Percentiles rank a stretch among this genome's conserved stretches.
Conservation (phyloP, 2,797 vertebrate species). For the Pseudochirops corinnae region DNA sequence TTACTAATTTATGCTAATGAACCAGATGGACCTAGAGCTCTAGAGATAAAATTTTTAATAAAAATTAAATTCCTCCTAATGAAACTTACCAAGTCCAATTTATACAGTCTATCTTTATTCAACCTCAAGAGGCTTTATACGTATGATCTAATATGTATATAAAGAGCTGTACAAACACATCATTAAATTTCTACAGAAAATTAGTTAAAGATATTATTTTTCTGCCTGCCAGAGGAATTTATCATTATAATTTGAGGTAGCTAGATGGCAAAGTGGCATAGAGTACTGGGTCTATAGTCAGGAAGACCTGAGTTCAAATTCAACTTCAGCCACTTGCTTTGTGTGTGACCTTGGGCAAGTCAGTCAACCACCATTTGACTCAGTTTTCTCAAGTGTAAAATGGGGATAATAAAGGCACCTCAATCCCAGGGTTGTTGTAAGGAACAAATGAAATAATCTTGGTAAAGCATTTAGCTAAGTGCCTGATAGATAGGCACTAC, state of each 20-base stretch:
- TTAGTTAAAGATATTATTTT: conserved; percentile 56
- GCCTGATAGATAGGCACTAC: not conserved
- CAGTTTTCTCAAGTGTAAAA: not conserved
- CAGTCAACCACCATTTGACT: not conserved
- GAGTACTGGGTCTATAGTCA: not conserved
- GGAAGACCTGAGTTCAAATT: not conserved
- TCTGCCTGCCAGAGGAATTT: conserved; percentile 14
- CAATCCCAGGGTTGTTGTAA: not conserved
- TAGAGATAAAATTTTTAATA: conserved; percentile 1
- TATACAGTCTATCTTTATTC: conserved; percentile 29
- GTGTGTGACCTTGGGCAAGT: not conserved
- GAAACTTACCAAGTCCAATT: conserved; percentile 56
- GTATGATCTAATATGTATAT: conserved; percentile 31
- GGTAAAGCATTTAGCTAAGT: not conserved
- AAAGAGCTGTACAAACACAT: conserved; percentile 25
- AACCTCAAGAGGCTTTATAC: conserved; percentile 36
- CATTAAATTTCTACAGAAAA: conserved; percentile 65
- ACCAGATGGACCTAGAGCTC: not conserved
- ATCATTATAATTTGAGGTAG: not conserved
- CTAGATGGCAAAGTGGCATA: not conserved
- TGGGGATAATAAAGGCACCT: not conserved
- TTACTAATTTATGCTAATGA: conserved; percentile 44
- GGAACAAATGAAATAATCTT: not conserved
- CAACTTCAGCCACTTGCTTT: not conserved
- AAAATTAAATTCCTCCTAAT: conserved; percentile 60